Base-by-base conservation (phyloP, 2,888 invertebrate genomes). In the Macrostomum cliftonense region DNA sequence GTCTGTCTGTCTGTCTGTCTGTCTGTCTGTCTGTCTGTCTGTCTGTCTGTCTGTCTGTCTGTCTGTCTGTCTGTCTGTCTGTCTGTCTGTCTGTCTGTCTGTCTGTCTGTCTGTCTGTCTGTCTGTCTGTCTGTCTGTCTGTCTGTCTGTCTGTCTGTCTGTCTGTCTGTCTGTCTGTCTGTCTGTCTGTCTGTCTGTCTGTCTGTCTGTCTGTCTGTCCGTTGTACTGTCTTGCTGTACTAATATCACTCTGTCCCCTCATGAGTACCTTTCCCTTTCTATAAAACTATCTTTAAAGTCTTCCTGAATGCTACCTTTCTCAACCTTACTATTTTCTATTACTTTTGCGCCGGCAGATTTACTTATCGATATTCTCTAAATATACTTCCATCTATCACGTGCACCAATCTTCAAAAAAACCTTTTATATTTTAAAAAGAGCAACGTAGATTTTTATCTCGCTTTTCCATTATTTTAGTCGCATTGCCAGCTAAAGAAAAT, bases 161-260 rank as follows among this genome's bases (percentile, higher is more conserved):
- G 49, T 48, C 49, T 48, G 49, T 48, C 49, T 48, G 49, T 48
- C 37, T 50, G 51, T 50, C 51, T 45, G 51, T 48, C 49, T 48
- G 49, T 51, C 51, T 48, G 49, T 48, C 49, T 48, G 49, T 48
- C 49, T 48, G 49, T 48, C 49, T 48, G 49, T 48, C 49, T 48
- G 17, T 28, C 28, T 28, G 28, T 28, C 28, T 28, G 28, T 28
- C 28, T 28, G 28, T 28, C 28, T 28, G 28, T 40, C 40, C 19
- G 17, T 9, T 9, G 9, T 19, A 17, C 13, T n/a, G 39, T 38
- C 39, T 38, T 42, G 12, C 16, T 45, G 39, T 45, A n/a, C 13
- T 14, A 42, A 12, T 45, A n/a, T 13, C 16, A n/a, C n/a, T 45
- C 45, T n/a, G n/a, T 38, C n/a, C 42, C 12, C 43, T 42, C 43